Evolutionary conservation across 2,888 invertebrate genomes (phyloP), one percentile per base, ranked within the genome.

Genomic region (Tenthredo notha): DNA sequence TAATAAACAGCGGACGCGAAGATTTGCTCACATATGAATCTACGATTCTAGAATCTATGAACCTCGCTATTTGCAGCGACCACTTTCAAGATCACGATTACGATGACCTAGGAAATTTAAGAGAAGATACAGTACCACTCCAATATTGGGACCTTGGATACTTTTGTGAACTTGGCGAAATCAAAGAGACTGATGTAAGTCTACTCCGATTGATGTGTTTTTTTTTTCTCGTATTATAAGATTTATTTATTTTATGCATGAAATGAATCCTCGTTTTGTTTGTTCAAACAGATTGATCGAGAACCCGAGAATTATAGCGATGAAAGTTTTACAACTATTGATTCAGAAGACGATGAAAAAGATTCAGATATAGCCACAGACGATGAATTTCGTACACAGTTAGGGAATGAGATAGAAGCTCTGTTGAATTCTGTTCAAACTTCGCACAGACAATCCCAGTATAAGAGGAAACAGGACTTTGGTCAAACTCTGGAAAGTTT

Each of bases 1-100:
- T 83, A 47, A 83, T 83, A 43, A 70, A 83, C 67, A 83, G 83
- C 10, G 83, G 83, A 21, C 83, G 83, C 12, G 83, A 83, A 67
- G 83, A 83, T 83, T 47, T 83, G 33, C 83, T 83, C 18, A 47
- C 83, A 18, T 58, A 25, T 47, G 33, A 65, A 47, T 43, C 83
- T 25, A 15, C 43, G 21, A 47, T 58, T 67, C 33, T 83, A n/a
- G 70, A 83, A 67, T 67, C 83, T 6, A 67, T 83, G 83, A 65
- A 67, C 10, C 83, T 83, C 43, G 83, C 70, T 29, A 47, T 83
- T 29, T 83, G 83, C 18, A 33, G 67, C 50, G 47, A 67, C 47
- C 83, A 83, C 58, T 83, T 83, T 50, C 65, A 83, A 4, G 33
- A 70, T 25, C 61, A 70, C 2, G 67, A 83, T 29, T 83, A 67